Conservation (phyloP, 1,140 invertebrate species). For the Drosophila carrolli region DNA sequence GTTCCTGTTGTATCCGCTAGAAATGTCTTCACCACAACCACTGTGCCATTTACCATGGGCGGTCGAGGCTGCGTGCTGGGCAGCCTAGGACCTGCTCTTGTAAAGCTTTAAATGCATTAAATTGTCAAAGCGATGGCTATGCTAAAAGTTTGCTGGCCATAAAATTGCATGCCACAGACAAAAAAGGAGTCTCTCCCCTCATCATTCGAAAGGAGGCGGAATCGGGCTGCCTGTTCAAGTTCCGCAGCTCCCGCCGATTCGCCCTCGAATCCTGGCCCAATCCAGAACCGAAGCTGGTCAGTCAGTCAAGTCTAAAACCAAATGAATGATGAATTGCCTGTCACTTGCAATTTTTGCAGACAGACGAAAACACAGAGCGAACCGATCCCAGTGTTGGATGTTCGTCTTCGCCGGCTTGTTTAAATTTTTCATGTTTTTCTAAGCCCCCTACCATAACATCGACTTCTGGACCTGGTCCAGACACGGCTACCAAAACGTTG, state of each 20-base stretch:
- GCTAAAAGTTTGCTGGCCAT: conserved; percentile 73
- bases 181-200: conserved; percentile 62
- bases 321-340: conserved; percentile 83
- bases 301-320: conserved; percentile 67
- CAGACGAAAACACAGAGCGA: conserved; percentile 68
- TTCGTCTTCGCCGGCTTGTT: conserved; percentile 60
- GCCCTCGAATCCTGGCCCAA: conserved; percentile 15
- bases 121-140: conserved; percentile 68
- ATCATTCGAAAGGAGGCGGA: conserved; percentile 23
- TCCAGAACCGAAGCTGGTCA: conserved; percentile 48
- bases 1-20: too few relatives aligned
- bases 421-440: conserved; percentile 79
- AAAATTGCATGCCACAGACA: conserved; percentile 74
- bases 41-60: conserved; percentile 45
- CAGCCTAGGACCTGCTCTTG: conserved; percentile 31
- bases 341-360: conserved; percentile 81
- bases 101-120: conserved; percentile 79
- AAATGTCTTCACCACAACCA: conserved; percentile 12
- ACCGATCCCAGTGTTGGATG: conserved; percentile 53
- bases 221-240: not conserved
- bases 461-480: conserved; percentile 30
- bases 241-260: conserved; percentile 13
- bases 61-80: conserved; percentile 29
- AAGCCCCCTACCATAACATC: conserved; percentile 29
- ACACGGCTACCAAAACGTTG: conserved; percentile 58